Conservation (phyloP, 2,113 vertebrate genomes). For the Gorilla gorilla region DNA sequence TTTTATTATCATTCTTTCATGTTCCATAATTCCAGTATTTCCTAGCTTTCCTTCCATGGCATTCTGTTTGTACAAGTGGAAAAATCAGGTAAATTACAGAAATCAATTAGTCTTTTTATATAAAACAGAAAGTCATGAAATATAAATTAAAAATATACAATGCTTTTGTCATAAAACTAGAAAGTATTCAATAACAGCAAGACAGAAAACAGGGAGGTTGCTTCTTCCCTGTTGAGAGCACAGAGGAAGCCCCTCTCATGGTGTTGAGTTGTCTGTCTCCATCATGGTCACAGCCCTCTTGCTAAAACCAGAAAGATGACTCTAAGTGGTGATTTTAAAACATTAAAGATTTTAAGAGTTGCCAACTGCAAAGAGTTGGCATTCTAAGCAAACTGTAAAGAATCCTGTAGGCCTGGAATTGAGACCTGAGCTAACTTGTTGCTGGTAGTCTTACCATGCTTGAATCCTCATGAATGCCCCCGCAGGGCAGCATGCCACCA, state of each 20-base stretch:
- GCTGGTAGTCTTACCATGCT: fast-evolving
- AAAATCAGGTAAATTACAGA: background rate
- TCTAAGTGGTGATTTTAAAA: background rate
- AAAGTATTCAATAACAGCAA: background rate
- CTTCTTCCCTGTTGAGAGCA: background rate
- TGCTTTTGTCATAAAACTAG: background rate
- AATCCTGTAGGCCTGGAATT: background rate
- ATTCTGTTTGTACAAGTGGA: background rate
- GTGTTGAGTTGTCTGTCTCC: background rate
- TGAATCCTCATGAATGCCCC: background rate
- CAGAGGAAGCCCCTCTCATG: background rate
- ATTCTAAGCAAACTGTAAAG: background rate
- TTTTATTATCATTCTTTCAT: background rate
- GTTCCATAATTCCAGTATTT: background rate
- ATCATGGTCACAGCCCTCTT: background rate
- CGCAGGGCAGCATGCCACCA: background rate
- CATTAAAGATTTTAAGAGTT: background rate
- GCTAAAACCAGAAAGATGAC: background rate
- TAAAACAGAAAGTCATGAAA: background rate
- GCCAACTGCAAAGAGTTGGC: background rate
- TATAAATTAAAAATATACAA: background rate
- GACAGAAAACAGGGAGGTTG: background rate
- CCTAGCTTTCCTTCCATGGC: background rate
- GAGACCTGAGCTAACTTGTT: background rate
- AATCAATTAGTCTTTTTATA: background rate